Conservation (phyloP, 2,113 vertebrate species). For the Scalopus aquaticus region DNA sequence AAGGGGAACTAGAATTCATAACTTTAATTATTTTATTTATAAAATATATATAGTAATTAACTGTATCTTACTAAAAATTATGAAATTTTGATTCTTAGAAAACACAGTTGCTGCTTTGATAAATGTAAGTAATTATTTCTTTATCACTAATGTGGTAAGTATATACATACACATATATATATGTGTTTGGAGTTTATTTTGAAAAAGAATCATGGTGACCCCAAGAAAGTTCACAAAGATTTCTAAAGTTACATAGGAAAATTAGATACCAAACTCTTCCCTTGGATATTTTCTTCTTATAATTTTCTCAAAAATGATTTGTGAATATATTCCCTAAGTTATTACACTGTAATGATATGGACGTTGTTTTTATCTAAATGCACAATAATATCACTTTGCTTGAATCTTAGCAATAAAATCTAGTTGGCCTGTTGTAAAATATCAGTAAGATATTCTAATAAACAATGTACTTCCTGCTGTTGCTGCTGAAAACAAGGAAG, state of each 20-base stretch:
- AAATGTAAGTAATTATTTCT: neutral
- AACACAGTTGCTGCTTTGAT: neutral
- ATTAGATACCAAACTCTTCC: neutral
- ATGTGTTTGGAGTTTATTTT: constrained; percentile 12
- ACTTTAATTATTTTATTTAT: neutral
- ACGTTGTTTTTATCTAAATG: constrained; percentile 1
- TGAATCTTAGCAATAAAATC: neutral
- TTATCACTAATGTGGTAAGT: neutral
- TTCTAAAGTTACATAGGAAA: neutral
- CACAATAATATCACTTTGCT: neutral
- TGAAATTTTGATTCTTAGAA: neutral
- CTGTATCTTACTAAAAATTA: neutral
- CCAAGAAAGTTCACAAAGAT: neutral
- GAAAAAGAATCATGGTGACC: neutral
- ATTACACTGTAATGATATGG: neutral
- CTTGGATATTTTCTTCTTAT: neutral
- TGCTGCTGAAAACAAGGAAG: neutral
- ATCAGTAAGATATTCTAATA: neutral
- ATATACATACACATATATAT: neutral
- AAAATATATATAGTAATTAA: neutral
- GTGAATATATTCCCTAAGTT: neutral
- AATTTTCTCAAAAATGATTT: neutral
- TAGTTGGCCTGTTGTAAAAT: neutral
- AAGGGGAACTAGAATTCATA: neutral
- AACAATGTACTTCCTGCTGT: neutral